A percentile compares a stretch with the other conserved stretches of the same genome.
Conservation (phyloP, 1,140 invertebrate species). For the Manduca sexta region DNA sequence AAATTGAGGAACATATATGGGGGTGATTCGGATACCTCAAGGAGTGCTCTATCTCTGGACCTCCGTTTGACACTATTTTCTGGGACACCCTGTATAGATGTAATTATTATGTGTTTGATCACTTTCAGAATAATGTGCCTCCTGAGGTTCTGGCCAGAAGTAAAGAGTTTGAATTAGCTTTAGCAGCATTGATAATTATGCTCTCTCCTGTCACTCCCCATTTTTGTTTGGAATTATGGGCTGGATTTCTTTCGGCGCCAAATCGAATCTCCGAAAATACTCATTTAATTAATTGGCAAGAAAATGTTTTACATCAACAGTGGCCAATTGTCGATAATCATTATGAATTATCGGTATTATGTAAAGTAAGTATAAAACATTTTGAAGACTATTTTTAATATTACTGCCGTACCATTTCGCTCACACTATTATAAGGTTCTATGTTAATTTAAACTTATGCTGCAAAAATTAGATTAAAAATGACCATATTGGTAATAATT, state of each 20-base stretch:
- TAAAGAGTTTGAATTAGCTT: conserved; percentile 84
- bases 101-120: conserved; percentile 18
- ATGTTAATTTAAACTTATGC: too few species aligned
- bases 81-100: too few species aligned
- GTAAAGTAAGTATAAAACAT: conserved; percentile 70
- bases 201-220: conserved; percentile 90
- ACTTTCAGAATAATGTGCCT: conserved; percentile 66
- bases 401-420: too few species aligned
- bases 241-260: conserved; percentile 79
- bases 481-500: too few species aligned
- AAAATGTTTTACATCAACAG: conserved; percentile 78
- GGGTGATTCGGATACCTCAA: too few species aligned
- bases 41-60: too few species aligned
- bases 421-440: too few species aligned
- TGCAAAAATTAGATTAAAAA: too few species aligned
- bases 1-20: too few species aligned
- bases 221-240: conserved; percentile 93
- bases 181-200: conserved; percentile 88
- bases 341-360: conserved; percentile 79
- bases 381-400: too few species aligned
- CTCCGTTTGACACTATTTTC: too few species aligned
- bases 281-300: conserved; percentile 75
- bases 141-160: conserved; percentile 77
- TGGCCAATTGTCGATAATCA: conserved; percentile 89
- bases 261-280: conserved; percentile 69